Percentiles rank a stretch among this genome's conserved stretches.
phyloP scores from a whole-genome alignment of 2,113 vertebrate species.

The Pseudopodoces humilis region DNA sequence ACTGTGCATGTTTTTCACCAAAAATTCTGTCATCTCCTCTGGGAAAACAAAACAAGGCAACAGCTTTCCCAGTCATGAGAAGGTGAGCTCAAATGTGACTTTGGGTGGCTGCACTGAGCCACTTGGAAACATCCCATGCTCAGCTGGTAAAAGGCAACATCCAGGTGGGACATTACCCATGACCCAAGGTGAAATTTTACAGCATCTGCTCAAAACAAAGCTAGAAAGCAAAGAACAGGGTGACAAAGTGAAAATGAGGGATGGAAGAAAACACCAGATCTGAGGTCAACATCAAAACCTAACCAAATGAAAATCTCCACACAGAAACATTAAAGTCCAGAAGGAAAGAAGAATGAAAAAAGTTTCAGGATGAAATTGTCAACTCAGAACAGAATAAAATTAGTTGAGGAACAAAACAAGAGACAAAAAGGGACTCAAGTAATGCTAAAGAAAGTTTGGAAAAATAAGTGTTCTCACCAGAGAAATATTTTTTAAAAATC shows the following conservation, averaged over 20 bases:
- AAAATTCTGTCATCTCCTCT: background rate
- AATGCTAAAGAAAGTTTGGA: background rate
- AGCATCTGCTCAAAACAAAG: background rate
- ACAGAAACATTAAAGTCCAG: background rate
- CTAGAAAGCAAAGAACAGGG: background rate
- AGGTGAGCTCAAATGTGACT: background rate
- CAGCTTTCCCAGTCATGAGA: background rate
- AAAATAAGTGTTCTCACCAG: background rate
- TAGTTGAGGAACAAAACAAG: background rate
- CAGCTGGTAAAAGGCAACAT: background rate
- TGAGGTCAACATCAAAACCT: background rate
- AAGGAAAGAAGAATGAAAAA: background rate
- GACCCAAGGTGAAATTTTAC: background rate
- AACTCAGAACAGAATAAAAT: background rate
- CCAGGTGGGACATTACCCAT: background rate
- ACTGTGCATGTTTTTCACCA: background rate
- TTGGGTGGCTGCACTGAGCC: background rate
- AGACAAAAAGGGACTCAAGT: background rate
- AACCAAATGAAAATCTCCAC: background rate
- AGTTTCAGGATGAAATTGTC: background rate
- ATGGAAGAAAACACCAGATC: background rate
- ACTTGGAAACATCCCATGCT: accelerated
- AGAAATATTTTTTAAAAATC: background rate
- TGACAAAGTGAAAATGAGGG: background rate
- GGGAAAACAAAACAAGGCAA: background rate